phyloP scores from a whole-genome alignment of 2,888 invertebrate genomes.

The Hypercompe scribonia region DNA sequence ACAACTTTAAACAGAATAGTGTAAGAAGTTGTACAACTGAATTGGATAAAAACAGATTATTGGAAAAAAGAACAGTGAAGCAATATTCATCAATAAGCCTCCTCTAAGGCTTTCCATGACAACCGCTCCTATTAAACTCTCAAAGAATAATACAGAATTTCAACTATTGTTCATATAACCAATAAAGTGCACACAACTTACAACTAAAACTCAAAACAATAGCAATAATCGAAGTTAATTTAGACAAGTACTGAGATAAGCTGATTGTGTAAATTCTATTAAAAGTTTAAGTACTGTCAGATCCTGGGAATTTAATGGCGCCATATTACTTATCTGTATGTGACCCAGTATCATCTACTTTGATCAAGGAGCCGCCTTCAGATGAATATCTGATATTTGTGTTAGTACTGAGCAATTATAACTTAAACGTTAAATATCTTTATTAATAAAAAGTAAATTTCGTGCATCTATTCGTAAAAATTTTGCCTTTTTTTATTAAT shows the following conservation, averaged over 20 bases:
- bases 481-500: too few relatives aligned
- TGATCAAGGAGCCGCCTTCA: neutral
- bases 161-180: neutral
- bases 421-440: constrained; percentile 8
- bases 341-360: constrained; percentile 4
- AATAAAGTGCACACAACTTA: neutral
- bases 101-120: too few relatives aligned
- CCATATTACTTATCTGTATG: constrained; percentile 3
- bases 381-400: constrained; percentile 10
- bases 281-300: neutral
- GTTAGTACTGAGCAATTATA: constrained; percentile 9
- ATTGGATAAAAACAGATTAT: neutral
- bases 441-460: neutral
- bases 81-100: too few relatives aligned
- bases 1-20: neutral
- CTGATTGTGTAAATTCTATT: neutral
- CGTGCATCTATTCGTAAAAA: constrained; percentile 2
- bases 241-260: neutral
- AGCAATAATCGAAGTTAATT: neutral
- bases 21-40: neutral
- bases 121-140: too few relatives aligned
- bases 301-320: neutral
- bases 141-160: neutral
- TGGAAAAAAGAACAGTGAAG: neutral
- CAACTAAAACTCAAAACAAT: neutral